These are phyloP conservation scores for Neosilurus mollespiculum DNA, from an alignment of 2,797 vertebrate genomes.

Conservation along the genomic window DNA sequence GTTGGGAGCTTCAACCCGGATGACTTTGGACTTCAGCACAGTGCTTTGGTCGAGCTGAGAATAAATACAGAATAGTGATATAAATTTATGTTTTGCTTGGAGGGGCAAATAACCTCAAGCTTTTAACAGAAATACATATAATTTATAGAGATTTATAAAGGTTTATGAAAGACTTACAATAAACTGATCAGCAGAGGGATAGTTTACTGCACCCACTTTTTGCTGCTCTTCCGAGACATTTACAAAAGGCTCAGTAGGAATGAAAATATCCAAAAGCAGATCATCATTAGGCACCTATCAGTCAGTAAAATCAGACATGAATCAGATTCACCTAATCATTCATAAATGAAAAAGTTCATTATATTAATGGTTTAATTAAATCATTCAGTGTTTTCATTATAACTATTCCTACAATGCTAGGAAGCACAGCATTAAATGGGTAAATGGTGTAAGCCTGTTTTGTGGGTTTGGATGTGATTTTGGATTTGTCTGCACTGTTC, in stretches of 20 bases:
- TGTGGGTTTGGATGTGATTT: too few relatives aligned
- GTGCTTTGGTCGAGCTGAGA: neutral
- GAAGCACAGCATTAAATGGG: neutral
- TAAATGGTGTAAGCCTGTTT: neutral
- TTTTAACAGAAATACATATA: neutral
- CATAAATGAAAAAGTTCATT: neutral
- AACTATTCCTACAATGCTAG: neutral
- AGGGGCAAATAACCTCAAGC: neutral
- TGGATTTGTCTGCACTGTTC: too few relatives aligned
- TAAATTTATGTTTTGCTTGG: neutral
- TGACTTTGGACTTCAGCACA: conserved; percentile 50
- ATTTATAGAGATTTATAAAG: neutral
- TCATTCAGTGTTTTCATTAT: neutral
- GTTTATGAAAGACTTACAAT: conserved; percentile 53
- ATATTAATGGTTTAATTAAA: neutral
- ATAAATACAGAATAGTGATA: neutral
- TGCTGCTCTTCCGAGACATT: conserved; percentile 10
- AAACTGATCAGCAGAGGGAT: conserved; percentile 50
- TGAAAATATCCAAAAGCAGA: conserved; percentile 17
- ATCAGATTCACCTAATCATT: neutral
- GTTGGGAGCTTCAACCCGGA: conserved; percentile 60
- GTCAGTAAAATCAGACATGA: neutral
- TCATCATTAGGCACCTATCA: neutral
- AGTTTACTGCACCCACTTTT: conserved; percentile 58
- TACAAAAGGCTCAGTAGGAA: conserved; percentile 54